These are phyloP conservation scores for Rhynchopsitta pachyrhyncha DNA, from an alignment of 2,113 vertebrate species.

Conservation along the genomic window DNA sequence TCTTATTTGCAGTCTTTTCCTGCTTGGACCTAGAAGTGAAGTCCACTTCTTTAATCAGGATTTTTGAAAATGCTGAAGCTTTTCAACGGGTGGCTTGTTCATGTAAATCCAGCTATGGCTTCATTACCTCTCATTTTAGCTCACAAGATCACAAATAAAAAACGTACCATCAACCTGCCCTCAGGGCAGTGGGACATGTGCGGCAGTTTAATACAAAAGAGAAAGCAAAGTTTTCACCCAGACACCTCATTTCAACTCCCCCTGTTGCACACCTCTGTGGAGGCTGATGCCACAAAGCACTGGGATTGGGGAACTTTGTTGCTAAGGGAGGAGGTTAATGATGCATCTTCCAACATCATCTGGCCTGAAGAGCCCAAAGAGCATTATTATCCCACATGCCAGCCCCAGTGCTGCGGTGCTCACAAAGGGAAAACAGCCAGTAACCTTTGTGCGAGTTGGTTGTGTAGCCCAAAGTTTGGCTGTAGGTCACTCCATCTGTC, in stretches of 20 bases:
- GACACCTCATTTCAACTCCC: background rate
- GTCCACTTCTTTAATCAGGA: constrained; percentile 41
- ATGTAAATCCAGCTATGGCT: constrained; percentile 1
- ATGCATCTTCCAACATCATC: background rate
- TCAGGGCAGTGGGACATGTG: background rate
- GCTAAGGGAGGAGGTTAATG: background rate
- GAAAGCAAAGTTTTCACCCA: background rate
- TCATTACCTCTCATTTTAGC: background rate
- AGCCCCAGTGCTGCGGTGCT: background rate
- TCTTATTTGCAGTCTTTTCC: constrained; percentile 21
- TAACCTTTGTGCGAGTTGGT: background rate
- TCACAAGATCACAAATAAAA: background rate
- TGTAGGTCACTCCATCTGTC: background rate
- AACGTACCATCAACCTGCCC: background rate
- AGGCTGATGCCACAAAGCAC: background rate
- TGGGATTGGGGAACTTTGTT: background rate
- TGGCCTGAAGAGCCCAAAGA: background rate
- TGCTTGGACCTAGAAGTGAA: constrained; percentile 44
- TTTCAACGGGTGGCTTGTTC: constrained; percentile 1
- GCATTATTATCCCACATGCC: background rate
- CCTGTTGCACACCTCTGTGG: background rate
- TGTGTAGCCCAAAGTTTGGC: background rate
- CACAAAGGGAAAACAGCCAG: background rate
- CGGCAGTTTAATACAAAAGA: background rate
- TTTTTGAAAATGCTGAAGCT: background rate